phyloP scores from a whole-genome alignment of 2,797 vertebrate genomes.

The Scomberomorus guttatus region DNA sequence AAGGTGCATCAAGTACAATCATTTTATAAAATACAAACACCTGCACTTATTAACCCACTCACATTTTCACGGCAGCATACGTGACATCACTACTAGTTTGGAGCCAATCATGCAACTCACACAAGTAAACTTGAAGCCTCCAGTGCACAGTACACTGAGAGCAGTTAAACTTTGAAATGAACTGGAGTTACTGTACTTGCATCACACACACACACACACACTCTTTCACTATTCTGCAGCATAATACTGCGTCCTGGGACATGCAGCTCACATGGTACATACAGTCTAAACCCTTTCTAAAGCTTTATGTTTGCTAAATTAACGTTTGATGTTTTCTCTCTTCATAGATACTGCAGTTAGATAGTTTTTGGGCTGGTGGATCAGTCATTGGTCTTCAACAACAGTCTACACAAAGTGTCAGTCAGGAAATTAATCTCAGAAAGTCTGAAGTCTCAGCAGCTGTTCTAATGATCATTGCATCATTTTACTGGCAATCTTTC shows the following conservation, averaged over 20 bases:
- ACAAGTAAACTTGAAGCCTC: too few relatives aligned
- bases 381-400: neutral
- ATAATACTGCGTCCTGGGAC: neutral
- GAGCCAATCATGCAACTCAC: too few relatives aligned
- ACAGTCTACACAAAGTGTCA: neutral
- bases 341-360: neutral
- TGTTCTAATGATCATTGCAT: conserved; percentile 18
- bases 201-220: too few relatives aligned
- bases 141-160: too few relatives aligned
- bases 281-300: neutral
- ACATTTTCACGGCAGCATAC: conserved; percentile 17
- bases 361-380: neutral
- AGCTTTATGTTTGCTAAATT: neutral
- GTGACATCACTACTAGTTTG: too few relatives aligned
- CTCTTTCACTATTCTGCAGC: too few relatives aligned
- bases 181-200: conserved; percentile 8
- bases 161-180: too few relatives aligned
- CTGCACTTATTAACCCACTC: too few relatives aligned
- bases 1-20: neutral
- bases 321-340: neutral
- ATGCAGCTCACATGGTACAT: neutral
- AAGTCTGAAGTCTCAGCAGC: conserved; percentile 17
- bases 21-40: conserved; percentile 34
- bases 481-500: conserved; percentile 7
- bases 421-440: neutral